Percentiles rank a stretch among this genome's conserved stretches.
phyloP scores from a whole-genome alignment of 2,888 invertebrate species.

The Eledone cirrhosa region DNA sequence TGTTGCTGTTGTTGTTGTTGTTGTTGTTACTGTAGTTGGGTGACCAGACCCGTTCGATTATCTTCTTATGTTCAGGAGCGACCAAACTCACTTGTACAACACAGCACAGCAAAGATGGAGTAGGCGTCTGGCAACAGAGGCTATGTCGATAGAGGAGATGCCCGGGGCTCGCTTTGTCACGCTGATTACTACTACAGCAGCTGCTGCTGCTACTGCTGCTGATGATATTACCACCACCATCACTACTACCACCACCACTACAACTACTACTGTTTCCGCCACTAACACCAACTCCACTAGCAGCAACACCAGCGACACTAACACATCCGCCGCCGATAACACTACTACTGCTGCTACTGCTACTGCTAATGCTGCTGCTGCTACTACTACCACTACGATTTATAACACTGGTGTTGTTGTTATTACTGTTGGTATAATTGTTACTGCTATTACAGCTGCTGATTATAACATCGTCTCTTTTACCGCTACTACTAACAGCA shows the following conservation, averaged over 20 bases:
- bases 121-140: background rate
- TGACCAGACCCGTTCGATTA: background rate
- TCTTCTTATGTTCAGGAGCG: background rate
- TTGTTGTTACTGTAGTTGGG: background rate
- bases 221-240: too few species aligned
- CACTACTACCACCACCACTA: too few species aligned
- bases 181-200: too few species aligned
- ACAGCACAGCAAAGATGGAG: background rate
- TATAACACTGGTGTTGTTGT: background rate
- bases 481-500: background rate
- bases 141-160: too few species aligned
- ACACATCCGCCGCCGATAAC: background rate
- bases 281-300: too few species aligned
- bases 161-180: too few species aligned
- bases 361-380: background rate
- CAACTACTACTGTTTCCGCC: too few species aligned
- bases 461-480: background rate
- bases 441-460: background rate
- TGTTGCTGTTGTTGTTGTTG: background rate
- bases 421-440: background rate
- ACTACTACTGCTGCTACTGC: background rate
- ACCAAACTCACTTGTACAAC: constrained; percentile 11
- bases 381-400: background rate
- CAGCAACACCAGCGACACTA: too few species aligned
- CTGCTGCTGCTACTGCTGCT: too few species aligned